Conservation (phyloP, 2,888 invertebrate species). For the Eupsilia transversa region DNA sequence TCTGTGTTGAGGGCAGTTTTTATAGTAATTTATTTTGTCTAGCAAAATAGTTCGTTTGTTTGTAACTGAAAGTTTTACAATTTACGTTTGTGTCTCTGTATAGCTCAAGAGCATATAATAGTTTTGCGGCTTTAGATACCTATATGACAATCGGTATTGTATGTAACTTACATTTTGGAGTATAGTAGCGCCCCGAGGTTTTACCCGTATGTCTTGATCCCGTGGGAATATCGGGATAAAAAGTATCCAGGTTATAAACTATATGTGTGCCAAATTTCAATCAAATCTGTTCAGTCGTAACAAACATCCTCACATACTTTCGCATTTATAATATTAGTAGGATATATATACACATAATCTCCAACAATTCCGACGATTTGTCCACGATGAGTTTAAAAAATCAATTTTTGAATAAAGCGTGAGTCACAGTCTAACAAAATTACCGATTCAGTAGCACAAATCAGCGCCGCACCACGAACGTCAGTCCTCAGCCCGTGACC, state of each 20-base stretch:
- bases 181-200: too few species aligned
- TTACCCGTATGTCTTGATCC: too few species aligned
- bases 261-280: too few species aligned
- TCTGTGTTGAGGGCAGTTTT: constrained; percentile 1
- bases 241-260: too few species aligned
- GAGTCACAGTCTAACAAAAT: neutral
- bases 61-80: neutral
- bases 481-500: constrained; percentile 11
- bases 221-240: too few species aligned
- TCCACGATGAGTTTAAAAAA: neutral
- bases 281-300: too few species aligned
- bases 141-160: neutral
- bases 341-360: too few species aligned
- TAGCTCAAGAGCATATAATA: neutral
- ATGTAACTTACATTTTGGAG: neutral
- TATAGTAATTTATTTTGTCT: constrained; percentile 9
- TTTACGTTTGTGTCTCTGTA: neutral
- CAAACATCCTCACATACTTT: too few species aligned
- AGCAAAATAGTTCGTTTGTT: neutral
- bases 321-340: too few species aligned
- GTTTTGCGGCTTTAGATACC: neutral
- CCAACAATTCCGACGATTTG: neutral
- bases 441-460: constrained; percentile 13
- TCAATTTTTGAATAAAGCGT: neutral
- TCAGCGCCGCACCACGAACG: neutral